Base-by-base conservation (phyloP, 2,113 vertebrate genomes). In the Hippocampus barbouri region DNA sequence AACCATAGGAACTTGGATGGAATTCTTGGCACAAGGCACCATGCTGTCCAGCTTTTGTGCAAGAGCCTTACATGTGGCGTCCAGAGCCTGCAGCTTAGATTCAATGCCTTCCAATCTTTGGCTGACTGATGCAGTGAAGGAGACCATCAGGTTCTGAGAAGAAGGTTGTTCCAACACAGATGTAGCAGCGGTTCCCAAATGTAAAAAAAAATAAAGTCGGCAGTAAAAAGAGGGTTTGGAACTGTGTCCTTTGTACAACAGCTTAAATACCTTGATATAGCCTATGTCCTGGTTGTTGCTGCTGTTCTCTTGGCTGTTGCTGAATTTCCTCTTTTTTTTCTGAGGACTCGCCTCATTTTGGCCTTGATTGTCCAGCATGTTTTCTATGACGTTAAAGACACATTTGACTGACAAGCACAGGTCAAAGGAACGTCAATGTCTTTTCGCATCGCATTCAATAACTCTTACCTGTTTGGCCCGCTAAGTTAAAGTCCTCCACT, bases 1-100 rank as follows among this genome's bases (percentile, higher is more conserved):
- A 91, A 99, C 95, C 97, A 99, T 98, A 65, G 96, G 96, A 57
- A 99, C 97, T 80, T 98, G 97, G 79, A 99, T 97, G 34, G 96
- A 95, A 71, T 93, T 96, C 84, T 97, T 98, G 80, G 94, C 93
- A 87, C 94, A 95, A 69, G 95, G 95, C 81, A 96, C 91, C 43
- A 97, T 93, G 25, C 93, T 90, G 83, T 99, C 97, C 85, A 99
- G 81, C 79, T 98, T 99, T 80, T 96, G 95, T 77, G 95, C 96
- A 78, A 99, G 74, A 1, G 95, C 95, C 76, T 95, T 96, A 82
- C 96, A 98, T 16, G 96, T 96, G 1, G 95, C 93, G 78, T 99
- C 96, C 1, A 99, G 88, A 0, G 95, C 93, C 81, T 96, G 94
- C 73, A 99, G 85, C 90, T 98, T 99, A 16, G 94, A 93, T 83